Evolutionary conservation across 2,888 invertebrate species (phyloP).

Genomic region (Stenolophus ochropezus): DNA sequence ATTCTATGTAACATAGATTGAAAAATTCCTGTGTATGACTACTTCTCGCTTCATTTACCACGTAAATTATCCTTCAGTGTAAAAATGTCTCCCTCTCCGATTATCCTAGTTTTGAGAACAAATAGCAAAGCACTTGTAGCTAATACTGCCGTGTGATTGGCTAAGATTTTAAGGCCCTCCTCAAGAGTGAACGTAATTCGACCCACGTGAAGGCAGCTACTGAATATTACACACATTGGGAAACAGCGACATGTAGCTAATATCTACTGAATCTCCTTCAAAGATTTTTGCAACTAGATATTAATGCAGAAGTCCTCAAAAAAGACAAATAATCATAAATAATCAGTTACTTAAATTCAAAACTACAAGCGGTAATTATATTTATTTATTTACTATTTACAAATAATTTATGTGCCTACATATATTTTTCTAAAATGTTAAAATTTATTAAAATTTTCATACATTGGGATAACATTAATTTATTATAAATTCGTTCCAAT

Average conservation of each 20-base stretch:
- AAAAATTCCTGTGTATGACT: neutral
- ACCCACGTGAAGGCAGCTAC: neutral
- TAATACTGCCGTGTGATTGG: neutral
- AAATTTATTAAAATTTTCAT: too few relatives aligned
- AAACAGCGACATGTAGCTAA: neutral
- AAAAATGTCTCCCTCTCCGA: neutral
- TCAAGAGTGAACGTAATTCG: constrained; percentile 8
- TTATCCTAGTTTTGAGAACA: constrained; percentile 25
- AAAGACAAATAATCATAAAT: too few relatives aligned
- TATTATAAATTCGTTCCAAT: too few relatives aligned
- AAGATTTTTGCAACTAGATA: constrained; percentile 28
- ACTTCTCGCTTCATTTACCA: neutral
- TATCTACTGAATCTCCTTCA: constrained; percentile 1
- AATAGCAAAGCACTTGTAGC: neutral
- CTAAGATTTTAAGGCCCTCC: neutral
- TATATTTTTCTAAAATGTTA: too few relatives aligned
- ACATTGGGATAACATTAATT: too few relatives aligned
- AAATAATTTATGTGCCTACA: too few relatives aligned
- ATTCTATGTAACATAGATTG: too few relatives aligned
- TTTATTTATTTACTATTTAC: too few relatives aligned
- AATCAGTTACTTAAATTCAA: too few relatives aligned
- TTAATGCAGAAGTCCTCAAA: neutral
- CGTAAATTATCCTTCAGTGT: neutral
- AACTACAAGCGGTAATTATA: too few relatives aligned
- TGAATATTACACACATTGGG: neutral